Conservation (phyloP, 2,113 vertebrate genomes). For the Chionis minor region DNA sequence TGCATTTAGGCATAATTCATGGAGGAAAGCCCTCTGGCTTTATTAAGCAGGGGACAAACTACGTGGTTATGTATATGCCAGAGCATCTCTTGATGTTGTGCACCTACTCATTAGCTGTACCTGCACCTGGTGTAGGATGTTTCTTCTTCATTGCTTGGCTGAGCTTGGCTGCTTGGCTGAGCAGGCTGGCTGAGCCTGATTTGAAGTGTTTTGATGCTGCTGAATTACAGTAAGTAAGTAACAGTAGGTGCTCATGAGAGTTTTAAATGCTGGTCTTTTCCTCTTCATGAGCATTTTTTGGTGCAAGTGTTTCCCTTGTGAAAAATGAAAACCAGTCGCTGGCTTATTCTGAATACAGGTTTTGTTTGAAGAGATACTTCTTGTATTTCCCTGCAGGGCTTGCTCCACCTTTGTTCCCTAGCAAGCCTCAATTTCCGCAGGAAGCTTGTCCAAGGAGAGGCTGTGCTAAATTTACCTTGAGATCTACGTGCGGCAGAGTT, state of each 20-base stretch:
- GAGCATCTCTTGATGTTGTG: neutral
- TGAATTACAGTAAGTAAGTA: neutral
- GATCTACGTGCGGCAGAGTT: neutral
- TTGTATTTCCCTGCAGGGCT: neutral
- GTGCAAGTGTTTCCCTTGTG: neutral
- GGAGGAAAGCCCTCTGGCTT: neutral
- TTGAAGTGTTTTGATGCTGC: neutral
- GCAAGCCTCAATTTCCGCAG: neutral
- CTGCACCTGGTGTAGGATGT: neutral
- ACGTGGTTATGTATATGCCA: neutral
- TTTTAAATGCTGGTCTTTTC: neutral
- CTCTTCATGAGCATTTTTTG: accelerated
- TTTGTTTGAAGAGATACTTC: accelerated
- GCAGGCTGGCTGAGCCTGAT: accelerated
- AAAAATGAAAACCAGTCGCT: accelerated
- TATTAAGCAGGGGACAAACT: too few species aligned
- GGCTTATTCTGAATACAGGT: neutral
- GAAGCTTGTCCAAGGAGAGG: neutral
- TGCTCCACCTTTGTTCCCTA: neutral
- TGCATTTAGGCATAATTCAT: accelerated
- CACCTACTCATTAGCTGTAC: neutral
- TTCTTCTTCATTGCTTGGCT: accelerated
- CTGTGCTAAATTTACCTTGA: neutral
- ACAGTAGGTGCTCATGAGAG: neutral
- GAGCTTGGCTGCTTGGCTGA: too few species aligned